phyloP scores from a whole-genome alignment of 2,113 vertebrate genomes.

The Sinocyclocheilus anophthalmus region DNA sequence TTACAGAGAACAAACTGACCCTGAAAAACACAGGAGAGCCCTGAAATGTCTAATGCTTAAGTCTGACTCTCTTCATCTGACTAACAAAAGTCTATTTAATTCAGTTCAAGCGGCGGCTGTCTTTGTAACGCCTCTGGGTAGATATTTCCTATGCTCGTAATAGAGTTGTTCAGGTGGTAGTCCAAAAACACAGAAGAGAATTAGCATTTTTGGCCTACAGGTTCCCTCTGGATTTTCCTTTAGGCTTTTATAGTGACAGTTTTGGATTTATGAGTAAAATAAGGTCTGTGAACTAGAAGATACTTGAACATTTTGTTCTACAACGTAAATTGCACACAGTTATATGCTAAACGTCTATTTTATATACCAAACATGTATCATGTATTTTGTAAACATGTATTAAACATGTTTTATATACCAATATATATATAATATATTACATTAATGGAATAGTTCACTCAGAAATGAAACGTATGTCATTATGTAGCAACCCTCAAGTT shows the following conservation, averaged over 20 bases:
- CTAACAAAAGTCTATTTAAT: not conserved
- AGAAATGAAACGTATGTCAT: too few relatives aligned
- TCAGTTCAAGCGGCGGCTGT: not conserved
- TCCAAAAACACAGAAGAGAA: not conserved
- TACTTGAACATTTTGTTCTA: not conserved
- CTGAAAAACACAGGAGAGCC: not conserved
- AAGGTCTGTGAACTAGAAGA: not conserved
- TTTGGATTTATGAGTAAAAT: not conserved
- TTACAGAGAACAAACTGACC: conserved; percentile 4
- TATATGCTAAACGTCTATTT: not conserved
- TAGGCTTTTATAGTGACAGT: not conserved
- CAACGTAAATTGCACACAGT: not conserved
- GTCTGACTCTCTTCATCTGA: not conserved
- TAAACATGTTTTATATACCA: not conserved
- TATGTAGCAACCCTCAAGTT: too few relatives aligned
- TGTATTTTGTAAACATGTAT: not conserved
- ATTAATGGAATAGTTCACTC: not conserved
- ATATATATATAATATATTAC: too few relatives aligned
- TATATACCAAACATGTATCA: not conserved
- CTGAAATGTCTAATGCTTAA: not conserved
- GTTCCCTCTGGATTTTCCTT: conserved; percentile 4
- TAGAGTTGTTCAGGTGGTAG: not conserved
- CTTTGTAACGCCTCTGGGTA: not conserved
- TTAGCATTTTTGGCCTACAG: not conserved
- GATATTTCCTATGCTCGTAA: not conserved